Conservation (phyloP, 2,797 vertebrate species). For the Schizopygopsis malacanthus region DNA sequence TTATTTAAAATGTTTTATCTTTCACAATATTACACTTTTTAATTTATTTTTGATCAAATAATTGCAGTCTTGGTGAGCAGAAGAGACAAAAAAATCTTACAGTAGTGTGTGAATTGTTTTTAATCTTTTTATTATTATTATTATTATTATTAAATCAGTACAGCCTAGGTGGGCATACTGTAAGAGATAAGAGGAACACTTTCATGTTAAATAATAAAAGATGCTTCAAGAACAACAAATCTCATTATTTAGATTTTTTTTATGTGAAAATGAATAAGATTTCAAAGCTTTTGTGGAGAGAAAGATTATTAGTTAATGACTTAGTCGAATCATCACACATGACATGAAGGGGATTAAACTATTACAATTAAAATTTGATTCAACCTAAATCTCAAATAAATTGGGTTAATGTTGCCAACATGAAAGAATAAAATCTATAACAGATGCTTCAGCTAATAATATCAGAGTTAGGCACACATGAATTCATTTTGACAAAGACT, state of each 20-base stretch:
- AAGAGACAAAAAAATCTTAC: too few species aligned
- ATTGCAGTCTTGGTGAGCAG: too few species aligned
- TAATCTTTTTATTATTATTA: not conserved
- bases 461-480: not conserved
- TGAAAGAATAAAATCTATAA: not conserved
- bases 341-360: not conserved
- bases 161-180: not conserved
- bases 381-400: not conserved
- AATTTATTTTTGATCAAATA: too few species aligned
- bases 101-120: not conserved
- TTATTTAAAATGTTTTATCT: too few species aligned
- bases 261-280: not conserved
- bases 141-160: not conserved
- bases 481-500: conserved; percentile 38
- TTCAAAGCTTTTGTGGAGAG: not conserved
- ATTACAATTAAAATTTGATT: not conserved
- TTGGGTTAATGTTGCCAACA: not conserved
- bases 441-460: not conserved
- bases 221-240: not conserved
- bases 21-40: too few species aligned
- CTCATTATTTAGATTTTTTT: not conserved
- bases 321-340: not conserved
- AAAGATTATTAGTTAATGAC: not conserved
- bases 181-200: not conserved
- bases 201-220: not conserved